phyloP scores from a whole-genome alignment of 1,140 invertebrate genomes.

The Cotesia typhae region DNA sequence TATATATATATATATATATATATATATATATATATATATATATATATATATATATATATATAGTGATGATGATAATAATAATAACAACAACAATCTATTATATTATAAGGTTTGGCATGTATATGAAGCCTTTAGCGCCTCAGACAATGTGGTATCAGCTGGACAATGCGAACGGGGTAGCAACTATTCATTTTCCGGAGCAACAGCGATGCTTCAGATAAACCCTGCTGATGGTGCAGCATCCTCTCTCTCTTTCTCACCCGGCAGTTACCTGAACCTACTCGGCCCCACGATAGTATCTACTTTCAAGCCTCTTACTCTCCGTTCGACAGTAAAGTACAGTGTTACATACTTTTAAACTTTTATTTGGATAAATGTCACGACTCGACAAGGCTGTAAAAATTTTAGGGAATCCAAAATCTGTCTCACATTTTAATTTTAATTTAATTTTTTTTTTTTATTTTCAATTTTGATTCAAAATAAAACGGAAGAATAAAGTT shows the following conservation, averaged over 20 bases:
- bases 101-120: constrained; percentile 19
- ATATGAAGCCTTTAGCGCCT: constrained; percentile 45
- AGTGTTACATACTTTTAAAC: neutral
- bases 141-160: constrained; percentile 36
- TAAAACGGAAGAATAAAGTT: neutral
- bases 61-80: neutral
- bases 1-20: neutral
- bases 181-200: constrained; percentile 50
- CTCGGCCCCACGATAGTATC: constrained; percentile 34
- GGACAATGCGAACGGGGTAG: constrained; percentile 44
- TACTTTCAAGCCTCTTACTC: constrained; percentile 31
- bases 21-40: neutral
- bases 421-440: too few relatives aligned
- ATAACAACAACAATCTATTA: neutral
- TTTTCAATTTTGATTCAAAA: too few relatives aligned
- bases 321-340: neutral
- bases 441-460: too few relatives aligned
- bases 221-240: constrained; percentile 38
- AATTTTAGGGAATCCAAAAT: neutral
- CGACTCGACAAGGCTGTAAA: neutral
- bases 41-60: neutral
- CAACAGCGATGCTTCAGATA: constrained; percentile 44
- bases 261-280: constrained; percentile 38
- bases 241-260: constrained; percentile 16
- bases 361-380: constrained; percentile 7